Conservation (phyloP, 2,113 vertebrate species). For the Reinhardtius hippoglossoides region DNA sequence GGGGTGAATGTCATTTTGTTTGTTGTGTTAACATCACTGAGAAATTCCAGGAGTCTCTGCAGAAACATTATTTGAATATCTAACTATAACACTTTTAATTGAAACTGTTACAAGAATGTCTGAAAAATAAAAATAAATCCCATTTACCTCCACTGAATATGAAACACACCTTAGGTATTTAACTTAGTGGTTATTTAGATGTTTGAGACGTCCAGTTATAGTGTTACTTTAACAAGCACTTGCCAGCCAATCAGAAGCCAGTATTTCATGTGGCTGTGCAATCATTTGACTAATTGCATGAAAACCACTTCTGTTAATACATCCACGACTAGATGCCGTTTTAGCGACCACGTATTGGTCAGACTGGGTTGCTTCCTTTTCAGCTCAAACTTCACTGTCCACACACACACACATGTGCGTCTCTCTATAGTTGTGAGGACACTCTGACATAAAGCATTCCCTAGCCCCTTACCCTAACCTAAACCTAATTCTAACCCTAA, state of each 20-base stretch:
- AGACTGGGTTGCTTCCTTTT: too few species aligned
- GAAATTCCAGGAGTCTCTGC: background rate
- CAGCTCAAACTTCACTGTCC: too few species aligned
- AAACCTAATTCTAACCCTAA: too few species aligned
- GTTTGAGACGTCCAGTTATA: slow-evolving; percentile 29
- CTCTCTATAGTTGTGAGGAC: too few species aligned
- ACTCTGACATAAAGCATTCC: too few species aligned
- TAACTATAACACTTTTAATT: background rate
- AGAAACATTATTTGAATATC: background rate
- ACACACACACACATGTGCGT: background rate
- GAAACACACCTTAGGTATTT: background rate
- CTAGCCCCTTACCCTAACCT: too few species aligned
- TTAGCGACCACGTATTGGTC: too few species aligned
- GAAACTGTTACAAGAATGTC: background rate
- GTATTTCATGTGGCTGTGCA: too few species aligned
- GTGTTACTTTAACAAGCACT: slow-evolving; percentile 12
- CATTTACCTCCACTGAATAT: background rate
- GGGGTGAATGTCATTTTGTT: slow-evolving; percentile 1
- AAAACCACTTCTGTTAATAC: too few species aligned
- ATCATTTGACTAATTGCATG: too few species aligned
- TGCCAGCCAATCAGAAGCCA: slow-evolving; percentile 8
- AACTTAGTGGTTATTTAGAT: too few species aligned
- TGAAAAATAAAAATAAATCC: background rate
- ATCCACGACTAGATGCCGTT: background rate
- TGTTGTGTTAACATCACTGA: slow-evolving; percentile 4